A percentile compares a stretch with the other conserved stretches of the same genome.
Conservation (phyloP, 1,140 invertebrate species). For the Camponotus floridanus region DNA sequence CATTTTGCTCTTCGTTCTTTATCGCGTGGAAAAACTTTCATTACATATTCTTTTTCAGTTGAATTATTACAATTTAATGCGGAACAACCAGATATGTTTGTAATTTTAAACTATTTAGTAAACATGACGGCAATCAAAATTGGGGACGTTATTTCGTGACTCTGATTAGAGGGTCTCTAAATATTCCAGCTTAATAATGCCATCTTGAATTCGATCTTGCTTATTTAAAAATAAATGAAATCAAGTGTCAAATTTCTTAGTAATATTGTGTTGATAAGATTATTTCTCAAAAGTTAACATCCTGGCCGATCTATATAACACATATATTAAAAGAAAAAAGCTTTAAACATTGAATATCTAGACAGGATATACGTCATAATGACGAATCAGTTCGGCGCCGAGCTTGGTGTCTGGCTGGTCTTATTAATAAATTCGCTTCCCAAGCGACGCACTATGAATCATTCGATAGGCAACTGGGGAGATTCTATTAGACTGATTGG, state of each 20-base stretch:
- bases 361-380: slow-evolving; percentile 74
- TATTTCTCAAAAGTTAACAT: neutral
- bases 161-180: too few relatives aligned
- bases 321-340: slow-evolving; percentile 38
- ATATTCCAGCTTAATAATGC: neutral
- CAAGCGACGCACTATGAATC: slow-evolving; percentile 77
- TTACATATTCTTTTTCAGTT: too few relatives aligned
- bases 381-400: slow-evolving; percentile 70
- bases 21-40: too few relatives aligned
- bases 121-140: too few relatives aligned
- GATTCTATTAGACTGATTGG: slow-evolving; percentile 79
- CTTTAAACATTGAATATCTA: slow-evolving; percentile 67
- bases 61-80: too few relatives aligned
- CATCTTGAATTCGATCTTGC: neutral
- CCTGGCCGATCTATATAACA: neutral
- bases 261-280: neutral
- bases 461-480: slow-evolving; percentile 77
- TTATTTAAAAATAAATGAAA: neutral
- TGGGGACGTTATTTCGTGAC: too few relatives aligned
- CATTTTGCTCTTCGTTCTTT: too few relatives aligned
- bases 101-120: too few relatives aligned
- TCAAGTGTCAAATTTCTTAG: neutral
- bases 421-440: slow-evolving; percentile 79
- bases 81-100: too few relatives aligned
- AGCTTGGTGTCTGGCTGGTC: slow-evolving; percentile 58